A percentile compares a stretch with the other conserved stretches of the same genome.
These are phyloP conservation scores for Chydorus sphaericus DNA, from an alignment of 2,888 invertebrate genomes.

Conservation along the genomic window DNA sequence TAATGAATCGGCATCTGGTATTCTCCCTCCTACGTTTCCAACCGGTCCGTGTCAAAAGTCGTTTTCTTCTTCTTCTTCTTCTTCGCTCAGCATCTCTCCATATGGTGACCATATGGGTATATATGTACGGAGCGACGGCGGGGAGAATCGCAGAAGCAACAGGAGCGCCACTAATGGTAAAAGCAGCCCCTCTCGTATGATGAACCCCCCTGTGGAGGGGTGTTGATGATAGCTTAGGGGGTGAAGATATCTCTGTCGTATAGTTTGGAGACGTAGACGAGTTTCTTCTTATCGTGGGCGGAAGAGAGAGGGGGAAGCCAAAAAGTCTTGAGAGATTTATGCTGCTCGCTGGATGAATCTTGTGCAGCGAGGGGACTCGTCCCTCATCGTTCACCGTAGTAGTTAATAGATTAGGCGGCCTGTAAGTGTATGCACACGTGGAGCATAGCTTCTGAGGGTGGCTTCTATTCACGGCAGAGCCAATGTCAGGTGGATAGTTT, in stretches of 20 bases:
- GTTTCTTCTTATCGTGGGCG: too few species aligned
- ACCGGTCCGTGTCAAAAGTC: neutral
- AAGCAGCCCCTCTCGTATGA: neutral
- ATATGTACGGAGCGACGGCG: too few species aligned
- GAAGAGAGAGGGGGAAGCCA: neutral
- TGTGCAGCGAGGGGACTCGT: neutral
- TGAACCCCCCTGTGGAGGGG: too few species aligned
- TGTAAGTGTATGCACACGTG: neutral
- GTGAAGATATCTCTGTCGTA: neutral
- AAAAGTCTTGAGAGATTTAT: too few species aligned
- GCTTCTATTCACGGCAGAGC: too few species aligned
- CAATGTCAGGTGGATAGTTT: too few species aligned
- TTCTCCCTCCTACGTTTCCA: neutral
- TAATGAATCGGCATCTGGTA: constrained; percentile 1
- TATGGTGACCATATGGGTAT: constrained; percentile 1
- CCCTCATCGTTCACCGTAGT: constrained; percentile 4
- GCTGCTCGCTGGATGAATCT: neutral
- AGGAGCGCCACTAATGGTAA: too few species aligned
- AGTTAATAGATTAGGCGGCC: constrained; percentile 6
- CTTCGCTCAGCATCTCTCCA: neutral
- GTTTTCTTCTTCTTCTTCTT: neutral
- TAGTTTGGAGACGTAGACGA: neutral
- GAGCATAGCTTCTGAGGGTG: too few species aligned
- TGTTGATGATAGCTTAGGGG: neutral
- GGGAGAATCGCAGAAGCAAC: too few species aligned